phyloP scores from a whole-genome alignment of 2,113 vertebrate genomes.

The Lota lota region DNA sequence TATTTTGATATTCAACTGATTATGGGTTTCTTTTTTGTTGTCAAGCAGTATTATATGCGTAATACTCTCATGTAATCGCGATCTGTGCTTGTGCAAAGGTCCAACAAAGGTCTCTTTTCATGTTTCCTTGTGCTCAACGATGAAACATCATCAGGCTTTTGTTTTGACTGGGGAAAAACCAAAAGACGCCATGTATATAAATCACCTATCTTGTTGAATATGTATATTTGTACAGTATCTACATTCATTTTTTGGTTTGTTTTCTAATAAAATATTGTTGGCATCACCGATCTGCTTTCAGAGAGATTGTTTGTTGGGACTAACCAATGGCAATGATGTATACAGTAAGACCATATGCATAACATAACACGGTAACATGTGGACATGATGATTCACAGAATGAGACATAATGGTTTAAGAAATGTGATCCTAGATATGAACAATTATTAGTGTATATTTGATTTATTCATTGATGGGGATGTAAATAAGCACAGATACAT shows the following conservation, averaged over 20 bases:
- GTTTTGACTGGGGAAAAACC: slow-evolving; percentile 23
- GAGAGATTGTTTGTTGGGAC: too few species aligned
- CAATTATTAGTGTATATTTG: too few species aligned
- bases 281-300: slow-evolving; percentile 1
- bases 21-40: slow-evolving; percentile 27
- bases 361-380: too few species aligned
- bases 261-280: slow-evolving; percentile 62
- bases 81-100: slow-evolving; percentile 17
- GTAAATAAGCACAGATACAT: too few species aligned
- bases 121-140: background rate
- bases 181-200: slow-evolving; percentile 38
- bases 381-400: too few species aligned
- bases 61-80: slow-evolving; percentile 15
- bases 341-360: too few species aligned
- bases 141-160: slow-evolving; percentile 10
- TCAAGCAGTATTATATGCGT: slow-evolving; percentile 18
- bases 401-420: too few species aligned
- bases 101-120: background rate
- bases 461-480: too few species aligned
- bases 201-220: slow-evolving; percentile 33
- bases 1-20: slow-evolving; percentile 23
- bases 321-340: too few species aligned
- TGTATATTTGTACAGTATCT: slow-evolving; percentile 66
- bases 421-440: too few species aligned
- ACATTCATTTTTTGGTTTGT: slow-evolving; percentile 32